Evolutionary conservation across 1,140 invertebrate genomes (phyloP).

Genomic region (Lasioglossum baleicum): DNA sequence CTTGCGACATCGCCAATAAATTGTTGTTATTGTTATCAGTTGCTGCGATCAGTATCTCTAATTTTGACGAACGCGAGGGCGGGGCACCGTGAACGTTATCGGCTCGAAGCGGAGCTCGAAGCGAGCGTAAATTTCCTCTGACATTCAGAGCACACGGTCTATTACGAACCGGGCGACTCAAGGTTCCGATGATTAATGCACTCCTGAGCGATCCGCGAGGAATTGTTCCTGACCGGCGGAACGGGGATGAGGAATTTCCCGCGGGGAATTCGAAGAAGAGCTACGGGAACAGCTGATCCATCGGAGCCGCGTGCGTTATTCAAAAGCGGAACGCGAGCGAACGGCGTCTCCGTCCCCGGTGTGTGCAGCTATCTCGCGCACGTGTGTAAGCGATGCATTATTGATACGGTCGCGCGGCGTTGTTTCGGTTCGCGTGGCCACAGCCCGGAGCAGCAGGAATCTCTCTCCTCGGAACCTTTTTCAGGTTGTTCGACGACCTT

Average conservation of each 20-base stretch:
- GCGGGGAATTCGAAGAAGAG: conserved; percentile 1
- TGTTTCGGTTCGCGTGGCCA: conserved; percentile 2
- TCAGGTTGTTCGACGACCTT: conserved; percentile 37
- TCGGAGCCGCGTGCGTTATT: background rate
- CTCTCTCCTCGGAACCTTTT: conserved; percentile 28
- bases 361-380: conserved; percentile 27
- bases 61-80: conserved; percentile 29
- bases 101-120: conserved; percentile 14
- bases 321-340: conserved; percentile 12
- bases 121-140: background rate
- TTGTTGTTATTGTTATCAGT: conserved; percentile 59
- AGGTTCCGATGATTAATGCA: conserved; percentile 10
- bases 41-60: conserved; percentile 44
- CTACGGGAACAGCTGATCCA: background rate
- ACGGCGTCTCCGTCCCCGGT: conserved; percentile 6
- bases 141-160: background rate
- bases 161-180: background rate
- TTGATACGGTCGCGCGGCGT: conserved; percentile 26
- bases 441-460: conserved; percentile 20
- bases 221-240: background rate
- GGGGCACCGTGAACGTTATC: conserved; percentile 12
- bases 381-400: conserved; percentile 37
- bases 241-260: background rate
- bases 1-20: conserved; percentile 48
- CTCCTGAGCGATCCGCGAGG: background rate